Evolutionary conservation across 2,113 vertebrate genomes (phyloP), one percentile per base, ranked within the genome.

Genomic region (Aldabrachelys gigantea): DNA sequence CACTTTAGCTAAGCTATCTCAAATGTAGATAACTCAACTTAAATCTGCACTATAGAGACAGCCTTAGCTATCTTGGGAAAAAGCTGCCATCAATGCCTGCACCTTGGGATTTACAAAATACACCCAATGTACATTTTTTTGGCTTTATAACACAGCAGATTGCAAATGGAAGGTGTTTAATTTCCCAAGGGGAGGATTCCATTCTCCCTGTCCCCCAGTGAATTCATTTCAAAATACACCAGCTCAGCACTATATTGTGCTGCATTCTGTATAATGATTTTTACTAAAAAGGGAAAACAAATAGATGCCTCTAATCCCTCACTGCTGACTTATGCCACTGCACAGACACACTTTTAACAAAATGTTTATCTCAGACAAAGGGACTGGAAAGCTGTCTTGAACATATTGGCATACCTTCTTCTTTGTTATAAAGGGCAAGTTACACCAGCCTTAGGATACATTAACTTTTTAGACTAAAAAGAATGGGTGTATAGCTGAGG

Each of bases 251-350:
- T 92, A 14, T 47, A 83, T 72, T 59, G 3, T 5, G 5, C 3
- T 82, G 31, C 69, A 85, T 52, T n/a, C 13, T 93, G 8, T 25
- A 29, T 62, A 69, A 84, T 50, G 21, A 0, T 38, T 95, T 94
- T 94, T 82, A 72, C 31, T 86, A 86, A 82, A 95, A 88, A 69
- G 24, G 7, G 14, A 82, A 81, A 86, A 92, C 91, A 50, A 93
- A 87, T 38, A 89, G 44, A 89, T 49, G 1, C 53, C 3, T 84
- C 22, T 82, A 72, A 82, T 49, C 41, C 21, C 5, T 72, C 83
- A 88, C 8, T 29, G 49, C 31, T 88, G 21, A 0, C 11, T 85
- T 82, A 84, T 86, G 9, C 44, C 81, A 86, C 1, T 29, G 9
- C 38, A 82, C 2, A 4, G 12, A 3, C 85, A 5, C 5, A 41